Conservation (phyloP, 1,140 invertebrate species). For the Hypothenemus hampei region DNA sequence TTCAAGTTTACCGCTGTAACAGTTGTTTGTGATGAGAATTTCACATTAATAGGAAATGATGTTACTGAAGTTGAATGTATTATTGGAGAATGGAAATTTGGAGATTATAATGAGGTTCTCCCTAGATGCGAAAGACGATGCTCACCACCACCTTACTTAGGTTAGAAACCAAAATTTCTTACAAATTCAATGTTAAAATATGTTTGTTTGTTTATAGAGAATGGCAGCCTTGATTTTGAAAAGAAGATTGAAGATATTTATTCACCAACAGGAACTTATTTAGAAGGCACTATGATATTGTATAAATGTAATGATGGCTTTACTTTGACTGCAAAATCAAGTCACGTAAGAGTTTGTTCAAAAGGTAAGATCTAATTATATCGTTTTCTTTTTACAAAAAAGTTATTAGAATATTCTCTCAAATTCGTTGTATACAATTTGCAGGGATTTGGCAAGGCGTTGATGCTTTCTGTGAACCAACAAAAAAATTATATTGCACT, state of each 20-base stretch:
- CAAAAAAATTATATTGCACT: background rate
- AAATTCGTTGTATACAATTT: background rate
- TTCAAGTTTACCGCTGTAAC: background rate
- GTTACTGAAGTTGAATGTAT: background rate
- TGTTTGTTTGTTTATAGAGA: conserved; percentile 16
- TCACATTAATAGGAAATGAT: background rate
- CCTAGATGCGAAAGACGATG: conserved; percentile 35
- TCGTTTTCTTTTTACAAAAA: background rate
- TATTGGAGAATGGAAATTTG: background rate
- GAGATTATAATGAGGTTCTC: background rate
- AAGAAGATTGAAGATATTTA: conserved; percentile 12
- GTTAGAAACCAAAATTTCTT: background rate
- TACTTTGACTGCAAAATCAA: conserved; percentile 34
- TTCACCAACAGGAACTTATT: conserved; percentile 29
- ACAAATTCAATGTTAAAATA: background rate
- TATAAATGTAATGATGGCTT: conserved; percentile 40
- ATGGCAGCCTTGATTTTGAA: conserved; percentile 32
- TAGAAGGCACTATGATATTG: conserved; percentile 38
- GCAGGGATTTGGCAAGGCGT: background rate
- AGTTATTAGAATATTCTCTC: background rate
- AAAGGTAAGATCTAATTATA: conserved; percentile 30
- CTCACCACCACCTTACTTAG: conserved; percentile 29
- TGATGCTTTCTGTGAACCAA: background rate
- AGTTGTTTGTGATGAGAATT: background rate
- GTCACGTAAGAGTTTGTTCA: conserved; percentile 39